Evolutionary conservation across 2,113 vertebrate genomes (phyloP).

Genomic region (Gnathonemus longibarbis): DNA sequence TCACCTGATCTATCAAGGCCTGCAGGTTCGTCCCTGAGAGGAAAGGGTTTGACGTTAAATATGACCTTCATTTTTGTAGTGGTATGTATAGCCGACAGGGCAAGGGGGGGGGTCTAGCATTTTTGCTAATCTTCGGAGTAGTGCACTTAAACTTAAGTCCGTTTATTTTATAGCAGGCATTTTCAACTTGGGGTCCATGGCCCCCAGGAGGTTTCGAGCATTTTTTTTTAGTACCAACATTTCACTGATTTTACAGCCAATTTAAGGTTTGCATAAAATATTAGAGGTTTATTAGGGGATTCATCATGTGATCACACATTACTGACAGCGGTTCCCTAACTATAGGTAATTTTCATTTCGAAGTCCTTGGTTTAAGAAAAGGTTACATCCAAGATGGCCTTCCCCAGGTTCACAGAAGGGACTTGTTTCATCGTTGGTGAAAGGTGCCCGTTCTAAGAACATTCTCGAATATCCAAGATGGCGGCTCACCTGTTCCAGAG

Average conservation of each 20-base stretch:
- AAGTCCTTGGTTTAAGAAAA: not conserved
- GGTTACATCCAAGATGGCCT: not conserved
- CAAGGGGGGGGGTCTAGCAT: not conserved
- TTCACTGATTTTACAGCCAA: not conserved
- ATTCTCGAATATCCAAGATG: not conserved
- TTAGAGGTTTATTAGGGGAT: not conserved
- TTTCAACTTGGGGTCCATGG: not conserved
- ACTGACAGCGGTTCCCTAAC: not conserved
- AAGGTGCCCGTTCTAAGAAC: not conserved
- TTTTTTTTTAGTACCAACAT: not conserved
- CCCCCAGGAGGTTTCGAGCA: not conserved
- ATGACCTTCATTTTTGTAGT: not conserved
- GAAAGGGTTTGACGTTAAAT: not conserved
- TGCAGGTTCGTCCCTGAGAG: slow-evolving; percentile 86
- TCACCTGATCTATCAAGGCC: slow-evolving; percentile 79
- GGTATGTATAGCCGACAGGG: not conserved
- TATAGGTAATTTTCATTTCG: not conserved
- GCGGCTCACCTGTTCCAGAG: slow-evolving; percentile 81
- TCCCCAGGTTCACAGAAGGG: not conserved
- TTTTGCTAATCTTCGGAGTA: not conserved
- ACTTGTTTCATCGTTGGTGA: not conserved
- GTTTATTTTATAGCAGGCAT: not conserved
- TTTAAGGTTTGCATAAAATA: not conserved
- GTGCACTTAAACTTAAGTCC: not conserved
- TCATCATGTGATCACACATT: not conserved